Percentiles rank a stretch among this genome's conserved stretches.
These are phyloP conservation scores for Drosophila barbarae DNA, from an alignment of 2,888 invertebrate species.

Conservation along the genomic window DNA sequence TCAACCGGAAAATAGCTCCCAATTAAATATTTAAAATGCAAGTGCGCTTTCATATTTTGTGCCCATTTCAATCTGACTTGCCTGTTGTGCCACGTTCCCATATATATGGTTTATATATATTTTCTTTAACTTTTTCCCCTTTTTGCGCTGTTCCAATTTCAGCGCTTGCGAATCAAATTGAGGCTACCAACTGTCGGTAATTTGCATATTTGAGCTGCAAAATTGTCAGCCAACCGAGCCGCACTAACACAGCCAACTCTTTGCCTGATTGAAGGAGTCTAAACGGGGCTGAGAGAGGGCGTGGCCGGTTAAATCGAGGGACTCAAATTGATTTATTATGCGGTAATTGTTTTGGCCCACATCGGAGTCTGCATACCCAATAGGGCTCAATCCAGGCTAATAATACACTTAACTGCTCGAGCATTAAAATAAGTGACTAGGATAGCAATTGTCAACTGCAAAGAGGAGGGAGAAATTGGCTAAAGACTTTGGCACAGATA, in stretches of 20 bases:
- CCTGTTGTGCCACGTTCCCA: constrained; percentile 7
- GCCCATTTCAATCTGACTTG: constrained; percentile 52
- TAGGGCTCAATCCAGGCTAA: constrained; percentile 49
- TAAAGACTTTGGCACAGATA: constrained; percentile 29
- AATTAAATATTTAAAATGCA: constrained; percentile 68
- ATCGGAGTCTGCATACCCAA: constrained; percentile 62
- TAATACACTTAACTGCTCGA: constrained; percentile 52
- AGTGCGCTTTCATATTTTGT: constrained; percentile 52
- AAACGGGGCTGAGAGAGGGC: constrained; percentile 39
- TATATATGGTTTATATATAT: constrained; percentile 24
- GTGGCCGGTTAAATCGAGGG: constrained; percentile 65
- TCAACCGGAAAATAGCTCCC: constrained; percentile 30
- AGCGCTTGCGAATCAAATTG: constrained; percentile 62
- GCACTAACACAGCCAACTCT: constrained; percentile 42
- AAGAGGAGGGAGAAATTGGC: neutral
- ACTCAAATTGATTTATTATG: constrained; percentile 77
- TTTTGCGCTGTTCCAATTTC: constrained; percentile 29
- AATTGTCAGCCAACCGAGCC: constrained; percentile 52
- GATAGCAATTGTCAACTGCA: constrained; percentile 31
- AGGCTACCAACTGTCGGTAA: constrained; percentile 70
- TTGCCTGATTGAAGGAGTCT: constrained; percentile 56
- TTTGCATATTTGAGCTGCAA: constrained; percentile 68
- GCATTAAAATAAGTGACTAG: constrained; percentile 51
- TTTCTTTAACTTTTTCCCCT: constrained; percentile 34
- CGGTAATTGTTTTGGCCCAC: constrained; percentile 77